phyloP scores from a whole-genome alignment of 2,888 invertebrate genomes.

The Escarpia spicata region DNA sequence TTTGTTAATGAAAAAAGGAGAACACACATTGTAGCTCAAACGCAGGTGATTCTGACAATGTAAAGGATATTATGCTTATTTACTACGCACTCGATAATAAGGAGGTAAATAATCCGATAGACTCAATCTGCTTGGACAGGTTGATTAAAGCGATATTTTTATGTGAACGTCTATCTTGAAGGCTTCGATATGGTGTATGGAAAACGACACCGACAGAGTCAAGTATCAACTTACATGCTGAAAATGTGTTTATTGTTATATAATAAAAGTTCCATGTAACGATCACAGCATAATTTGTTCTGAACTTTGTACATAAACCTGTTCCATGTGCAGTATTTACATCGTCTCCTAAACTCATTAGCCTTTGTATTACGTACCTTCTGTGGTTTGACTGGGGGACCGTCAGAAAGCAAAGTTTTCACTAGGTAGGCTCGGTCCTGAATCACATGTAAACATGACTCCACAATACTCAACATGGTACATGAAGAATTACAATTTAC shows the following conservation, averaged over 20 bases:
- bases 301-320: not conserved
- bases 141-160: too few relatives aligned
- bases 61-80: too few relatives aligned
- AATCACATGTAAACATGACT: conserved; percentile 28
- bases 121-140: too few relatives aligned
- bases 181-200: too few relatives aligned
- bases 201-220: too few relatives aligned
- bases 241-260: not conserved
- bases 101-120: too few relatives aligned
- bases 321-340: not conserved
- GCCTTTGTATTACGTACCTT: conserved; percentile 74
- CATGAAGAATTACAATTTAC: not conserved
- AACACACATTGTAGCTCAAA: too few relatives aligned
- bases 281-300: not conserved
- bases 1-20: too few relatives aligned
- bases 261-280: not conserved
- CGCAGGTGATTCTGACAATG: too few relatives aligned
- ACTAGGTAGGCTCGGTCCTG: conserved; percentile 61
- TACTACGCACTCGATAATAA: too few relatives aligned
- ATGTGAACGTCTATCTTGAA: too few relatives aligned
- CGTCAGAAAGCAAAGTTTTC: conserved; percentile 59
- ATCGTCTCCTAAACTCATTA: not conserved
- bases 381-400: conserved; percentile 78
- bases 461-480: not conserved
- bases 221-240: too few relatives aligned